Evolutionary conservation across 2,888 invertebrate species (phyloP).

Genomic region (Pimpla rufipes): DNA sequence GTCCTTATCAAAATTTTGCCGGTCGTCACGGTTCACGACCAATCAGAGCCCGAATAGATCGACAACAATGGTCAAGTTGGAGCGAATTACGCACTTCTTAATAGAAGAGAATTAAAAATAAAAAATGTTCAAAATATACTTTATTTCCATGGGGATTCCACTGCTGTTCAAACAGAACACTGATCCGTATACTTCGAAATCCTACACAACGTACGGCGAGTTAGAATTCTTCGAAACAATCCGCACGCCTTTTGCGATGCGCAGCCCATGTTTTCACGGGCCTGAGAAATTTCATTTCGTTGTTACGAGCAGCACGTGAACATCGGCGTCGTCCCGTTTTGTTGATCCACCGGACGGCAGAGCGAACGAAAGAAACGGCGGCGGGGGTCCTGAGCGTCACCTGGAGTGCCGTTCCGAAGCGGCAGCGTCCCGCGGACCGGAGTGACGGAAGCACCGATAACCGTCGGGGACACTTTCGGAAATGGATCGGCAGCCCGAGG

Average conservation of each 20-base stretch:
- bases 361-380: slow-evolving; percentile 11
- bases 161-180: no score
- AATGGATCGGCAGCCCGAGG: slow-evolving; percentile 53
- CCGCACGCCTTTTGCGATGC: not conserved
- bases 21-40: no score
- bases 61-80: no score
- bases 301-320: slow-evolving; percentile 40
- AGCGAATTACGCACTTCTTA: no score
- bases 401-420: not conserved
- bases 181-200: no score
- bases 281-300: slow-evolving; percentile 42
- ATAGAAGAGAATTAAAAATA: no score
- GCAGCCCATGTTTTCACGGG: not conserved
- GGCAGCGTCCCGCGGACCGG: not conserved
- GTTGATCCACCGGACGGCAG: not conserved
- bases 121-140: no score
- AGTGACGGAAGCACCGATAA: slow-evolving; percentile 58
- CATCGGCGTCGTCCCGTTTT: slow-evolving; percentile 2
- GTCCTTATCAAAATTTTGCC: no score
- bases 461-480: slow-evolving; percentile 66
- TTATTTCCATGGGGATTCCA: no score
- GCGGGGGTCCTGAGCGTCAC: not conserved
- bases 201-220: no score
- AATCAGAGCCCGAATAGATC: no score
- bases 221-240: not conserved